Base-by-base conservation (phyloP, 1,140 invertebrate genomes). In the Cepaea nemoralis region DNA sequence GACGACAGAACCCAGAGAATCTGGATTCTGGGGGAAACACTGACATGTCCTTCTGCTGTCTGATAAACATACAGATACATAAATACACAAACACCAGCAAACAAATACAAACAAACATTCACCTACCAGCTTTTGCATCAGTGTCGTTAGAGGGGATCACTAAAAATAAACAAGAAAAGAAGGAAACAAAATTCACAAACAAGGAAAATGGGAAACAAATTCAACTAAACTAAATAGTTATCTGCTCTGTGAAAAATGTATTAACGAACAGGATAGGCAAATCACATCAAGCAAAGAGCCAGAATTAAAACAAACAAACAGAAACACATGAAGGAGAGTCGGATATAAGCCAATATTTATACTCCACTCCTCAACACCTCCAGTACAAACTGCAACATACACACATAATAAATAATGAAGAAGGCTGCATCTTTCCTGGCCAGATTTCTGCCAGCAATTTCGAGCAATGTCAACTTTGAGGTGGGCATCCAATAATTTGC, bases 111-210 rank as follows among this genome's bases (percentile, higher is more conserved):
- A n/a, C n/a, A n/a, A 66, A 40, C 75, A 77, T 77, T 77, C 75
- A 77, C 75, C 75, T 77, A 77, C 75, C 75, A 55, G 75, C n/a
- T n/a, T 63, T 77, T 16, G 75, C 75, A 59, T 59, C 75, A 63
- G 45, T 66, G 48, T 77, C 75, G 75, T 77, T 77, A 77, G 75
- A 77, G 55, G 74, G 75, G 75, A 77, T 77, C 75, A 77, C 75
- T 77, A 77, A 77, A 50, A 77, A 33, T 31, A n/a, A n/a, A n/a
- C n/a, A 75, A 71, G 48, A 75, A 77, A 77, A 45, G 27, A 45
- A 74, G n/a, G 40, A 50, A 39, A 74, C 12, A 74, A 74, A 74
- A 74, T 42, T 74, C 71, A 74, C 71, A 74, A 74, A 74, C 71
- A 48, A 74, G 71, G 71, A 74, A 74, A 74, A 74, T 14, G 31